Conservation (phyloP, 2,888 invertebrate genomes). For the Mongoloraphidia duomilia region DNA sequence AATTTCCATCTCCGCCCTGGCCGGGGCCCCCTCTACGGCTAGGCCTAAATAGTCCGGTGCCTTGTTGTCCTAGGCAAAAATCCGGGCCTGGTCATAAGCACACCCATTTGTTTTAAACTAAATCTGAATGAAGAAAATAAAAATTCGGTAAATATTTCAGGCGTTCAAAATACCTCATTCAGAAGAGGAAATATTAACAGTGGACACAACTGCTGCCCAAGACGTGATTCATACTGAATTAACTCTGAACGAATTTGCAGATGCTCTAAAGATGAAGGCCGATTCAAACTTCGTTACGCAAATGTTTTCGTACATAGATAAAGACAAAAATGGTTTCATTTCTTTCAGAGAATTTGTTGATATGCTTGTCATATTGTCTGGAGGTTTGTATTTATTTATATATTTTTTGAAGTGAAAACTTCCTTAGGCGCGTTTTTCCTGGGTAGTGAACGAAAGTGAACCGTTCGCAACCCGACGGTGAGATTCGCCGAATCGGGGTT, state of each 20-base stretch:
- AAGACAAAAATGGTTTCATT: constrained; percentile 43
- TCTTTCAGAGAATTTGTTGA: constrained; percentile 46
- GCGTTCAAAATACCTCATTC: constrained; percentile 31
- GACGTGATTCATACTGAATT: constrained; percentile 36
- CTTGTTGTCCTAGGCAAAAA: too few species aligned
- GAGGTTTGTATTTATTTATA: constrained; percentile 19
- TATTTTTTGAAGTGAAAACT: too few species aligned
- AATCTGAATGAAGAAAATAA: too few species aligned
- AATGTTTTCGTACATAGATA: constrained; percentile 42
- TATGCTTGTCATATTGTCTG: constrained; percentile 41
- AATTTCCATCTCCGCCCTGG: too few species aligned
- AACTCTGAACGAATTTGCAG: constrained; percentile 41
- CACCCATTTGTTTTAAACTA: too few species aligned
- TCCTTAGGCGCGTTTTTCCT: too few species aligned
- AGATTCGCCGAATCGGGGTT: too few species aligned
- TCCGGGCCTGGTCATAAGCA: too few species aligned
- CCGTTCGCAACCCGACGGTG: too few species aligned
- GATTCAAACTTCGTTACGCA: constrained; percentile 37
- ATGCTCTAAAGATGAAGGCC: constrained; percentile 38
- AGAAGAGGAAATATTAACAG: constrained; percentile 26
- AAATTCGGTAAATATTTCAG: constrained; percentile 11
- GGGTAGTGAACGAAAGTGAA: too few species aligned
- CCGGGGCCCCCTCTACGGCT: too few species aligned
- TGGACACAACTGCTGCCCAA: constrained; percentile 28
- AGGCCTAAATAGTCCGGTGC: too few species aligned